Conservation (phyloP, 2,113 vertebrate species). For the Microtus ochrogaster region DNA sequence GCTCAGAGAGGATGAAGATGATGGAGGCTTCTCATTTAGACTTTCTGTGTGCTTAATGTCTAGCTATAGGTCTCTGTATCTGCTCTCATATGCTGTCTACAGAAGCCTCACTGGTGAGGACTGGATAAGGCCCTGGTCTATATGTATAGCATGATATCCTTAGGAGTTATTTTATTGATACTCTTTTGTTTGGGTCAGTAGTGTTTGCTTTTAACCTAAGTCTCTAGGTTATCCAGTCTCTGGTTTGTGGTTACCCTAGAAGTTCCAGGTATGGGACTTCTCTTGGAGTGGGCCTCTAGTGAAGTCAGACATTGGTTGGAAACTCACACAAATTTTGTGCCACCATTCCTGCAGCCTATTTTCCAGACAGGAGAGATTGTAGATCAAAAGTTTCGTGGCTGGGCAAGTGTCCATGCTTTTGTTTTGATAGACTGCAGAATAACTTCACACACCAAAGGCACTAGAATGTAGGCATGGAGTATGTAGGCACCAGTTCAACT, state of each 20-base stretch:
- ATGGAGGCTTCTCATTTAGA: neutral
- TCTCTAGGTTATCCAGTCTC: neutral
- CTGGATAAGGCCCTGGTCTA: neutral
- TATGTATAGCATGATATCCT: neutral
- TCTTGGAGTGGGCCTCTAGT: neutral
- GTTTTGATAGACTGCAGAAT: neutral
- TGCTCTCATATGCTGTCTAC: neutral
- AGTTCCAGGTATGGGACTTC: neutral
- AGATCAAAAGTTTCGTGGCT: neutral
- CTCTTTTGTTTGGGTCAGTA: neutral
- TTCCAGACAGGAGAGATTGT: neutral
- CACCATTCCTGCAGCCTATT: neutral
- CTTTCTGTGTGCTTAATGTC: neutral
- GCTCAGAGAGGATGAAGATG: neutral
- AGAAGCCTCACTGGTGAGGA: neutral
- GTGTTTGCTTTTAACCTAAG: neutral
- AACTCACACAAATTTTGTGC: neutral
- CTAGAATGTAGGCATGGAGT: neutral
- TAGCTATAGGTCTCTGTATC: neutral
- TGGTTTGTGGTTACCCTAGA: neutral
- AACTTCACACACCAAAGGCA: neutral
- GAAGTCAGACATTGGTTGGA: neutral
- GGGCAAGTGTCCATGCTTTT: neutral
- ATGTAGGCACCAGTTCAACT: too few species aligned
- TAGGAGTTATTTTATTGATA: neutral